Conservation (phyloP, 2,797 vertebrate species). For the Acanthornis magna region DNA sequence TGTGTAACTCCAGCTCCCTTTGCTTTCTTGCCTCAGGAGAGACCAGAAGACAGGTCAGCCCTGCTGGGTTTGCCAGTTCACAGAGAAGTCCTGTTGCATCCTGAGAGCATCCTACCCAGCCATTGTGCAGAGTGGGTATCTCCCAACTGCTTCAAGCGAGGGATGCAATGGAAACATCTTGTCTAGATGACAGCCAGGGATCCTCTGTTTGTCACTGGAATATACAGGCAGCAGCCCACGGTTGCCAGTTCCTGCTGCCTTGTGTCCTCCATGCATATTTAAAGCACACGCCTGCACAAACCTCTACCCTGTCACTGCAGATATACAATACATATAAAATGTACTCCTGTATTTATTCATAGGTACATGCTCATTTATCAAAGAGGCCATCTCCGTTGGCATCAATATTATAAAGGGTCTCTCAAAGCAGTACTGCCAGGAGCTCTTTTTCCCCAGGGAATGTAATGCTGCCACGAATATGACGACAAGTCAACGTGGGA, state of each 20-base stretch:
- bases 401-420: slow-evolving; percentile 48
- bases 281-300: slow-evolving; percentile 1
- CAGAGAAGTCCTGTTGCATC: background rate
- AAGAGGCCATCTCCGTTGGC: slow-evolving; percentile 44
- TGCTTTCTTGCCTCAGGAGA: background rate
- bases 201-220: background rate
- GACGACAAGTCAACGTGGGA: slow-evolving; percentile 20
- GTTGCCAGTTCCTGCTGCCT: background rate
- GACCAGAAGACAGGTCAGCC: background rate
- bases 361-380: slow-evolving; percentile 51
- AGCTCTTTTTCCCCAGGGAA: slow-evolving; percentile 3
- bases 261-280: slow-evolving; percentile 30
- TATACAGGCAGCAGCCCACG: background rate
- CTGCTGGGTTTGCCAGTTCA: background rate
- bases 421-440: slow-evolving; percentile 31
- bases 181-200: background rate
- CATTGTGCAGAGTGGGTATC: background rate
- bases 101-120: background rate
- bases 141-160: background rate
- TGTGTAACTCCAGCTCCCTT: background rate
- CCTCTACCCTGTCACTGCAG: slow-evolving; percentile 23
- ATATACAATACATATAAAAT: slow-evolving; percentile 55
- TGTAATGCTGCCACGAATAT: slow-evolving; percentile 1
- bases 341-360: slow-evolving; percentile 59
- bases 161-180: background rate